Conservation (phyloP, 2,797 vertebrate genomes). For the Bradypus variegatus region DNA sequence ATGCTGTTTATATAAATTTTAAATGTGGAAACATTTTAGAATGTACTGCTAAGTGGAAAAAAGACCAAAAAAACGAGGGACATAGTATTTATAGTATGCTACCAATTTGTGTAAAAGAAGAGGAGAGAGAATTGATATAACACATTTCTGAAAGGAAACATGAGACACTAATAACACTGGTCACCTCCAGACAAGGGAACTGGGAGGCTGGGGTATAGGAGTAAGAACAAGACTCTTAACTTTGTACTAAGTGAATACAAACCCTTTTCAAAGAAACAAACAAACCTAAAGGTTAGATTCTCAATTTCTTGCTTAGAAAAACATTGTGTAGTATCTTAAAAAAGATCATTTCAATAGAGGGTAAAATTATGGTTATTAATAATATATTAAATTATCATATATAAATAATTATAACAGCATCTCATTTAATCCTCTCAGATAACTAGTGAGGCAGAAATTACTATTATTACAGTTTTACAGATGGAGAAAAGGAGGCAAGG, state of each 20-base stretch:
- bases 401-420: neutral
- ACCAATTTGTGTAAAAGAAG: neutral
- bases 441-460: neutral
- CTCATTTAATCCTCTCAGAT: neutral
- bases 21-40: neutral
- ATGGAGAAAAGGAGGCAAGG: neutral
- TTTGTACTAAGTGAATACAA: neutral
- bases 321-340: neutral
- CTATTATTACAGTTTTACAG: neutral
- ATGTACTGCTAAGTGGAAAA: neutral
- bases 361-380: slow-evolving; percentile 13
- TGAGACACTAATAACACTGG: neutral
- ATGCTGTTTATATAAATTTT: neutral
- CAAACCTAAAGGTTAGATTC: neutral
- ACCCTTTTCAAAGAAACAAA: neutral
- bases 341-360: neutral
- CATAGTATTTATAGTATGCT: neutral
- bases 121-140: neutral
- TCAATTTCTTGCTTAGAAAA: neutral
- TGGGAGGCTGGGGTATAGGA: neutral
- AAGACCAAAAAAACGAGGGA: neutral
- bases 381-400: neutral
- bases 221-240: neutral
- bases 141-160: neutral
- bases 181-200: neutral